Evolutionary conservation across 2,113 vertebrate species (phyloP).

Genomic region (Thunnus maccoyii): DNA sequence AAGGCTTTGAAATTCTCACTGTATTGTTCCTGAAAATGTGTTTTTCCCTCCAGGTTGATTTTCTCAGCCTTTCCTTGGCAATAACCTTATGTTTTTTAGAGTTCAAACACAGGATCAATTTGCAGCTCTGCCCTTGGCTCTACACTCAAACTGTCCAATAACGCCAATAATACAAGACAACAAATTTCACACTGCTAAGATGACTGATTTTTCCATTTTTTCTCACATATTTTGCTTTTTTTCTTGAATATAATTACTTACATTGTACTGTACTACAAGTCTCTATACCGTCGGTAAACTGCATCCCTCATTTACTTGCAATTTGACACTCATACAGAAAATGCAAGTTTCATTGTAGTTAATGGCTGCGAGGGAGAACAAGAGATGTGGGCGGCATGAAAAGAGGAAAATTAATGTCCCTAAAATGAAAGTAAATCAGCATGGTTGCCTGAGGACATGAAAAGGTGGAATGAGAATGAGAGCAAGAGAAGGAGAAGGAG

Average conservation of each 20-base stretch:
- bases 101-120: constrained; percentile 21
- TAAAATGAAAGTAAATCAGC: constrained; percentile 73
- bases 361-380: constrained; percentile 38
- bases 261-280: not conserved
- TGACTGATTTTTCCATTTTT: accelerated
- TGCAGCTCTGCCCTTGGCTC: constrained; percentile 5
- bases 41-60: constrained; percentile 25
- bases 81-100: constrained; percentile 39
- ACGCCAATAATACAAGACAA: not conserved
- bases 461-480: constrained; percentile 61
- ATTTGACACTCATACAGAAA: constrained; percentile 19
- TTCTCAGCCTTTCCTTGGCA: constrained; percentile 46
- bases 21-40: not conserved
- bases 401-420: constrained; percentile 66
- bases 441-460: constrained; percentile 60
- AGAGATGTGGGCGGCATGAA: constrained; percentile 38
- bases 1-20: constrained; percentile 4
- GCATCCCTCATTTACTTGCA: not conserved
- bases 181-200: not conserved
- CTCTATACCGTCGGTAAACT: not conserved
- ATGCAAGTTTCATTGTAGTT: constrained; percentile 13
- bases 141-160: constrained; percentile 14
- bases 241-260: constrained; percentile 1
- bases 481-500: not conserved
- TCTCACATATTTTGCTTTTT: too few relatives aligned